phyloP scores from a whole-genome alignment of 1,140 invertebrate genomes.

The Mya arenaria region DNA sequence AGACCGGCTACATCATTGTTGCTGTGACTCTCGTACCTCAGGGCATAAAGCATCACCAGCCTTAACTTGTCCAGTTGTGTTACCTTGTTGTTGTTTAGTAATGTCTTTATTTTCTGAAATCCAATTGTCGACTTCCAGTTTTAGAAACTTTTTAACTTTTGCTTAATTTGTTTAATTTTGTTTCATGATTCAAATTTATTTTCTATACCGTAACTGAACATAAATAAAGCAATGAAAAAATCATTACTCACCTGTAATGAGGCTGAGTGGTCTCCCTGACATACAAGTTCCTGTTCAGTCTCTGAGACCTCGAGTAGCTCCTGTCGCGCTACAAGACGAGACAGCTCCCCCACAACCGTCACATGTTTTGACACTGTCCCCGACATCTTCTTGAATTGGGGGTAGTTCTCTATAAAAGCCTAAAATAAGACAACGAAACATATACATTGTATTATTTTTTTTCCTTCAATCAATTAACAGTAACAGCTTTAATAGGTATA shows the following conservation, averaged over 20 bases:
- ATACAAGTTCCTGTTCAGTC: constrained; percentile 97
- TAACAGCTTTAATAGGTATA: too few relatives aligned
- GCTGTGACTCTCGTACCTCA: constrained; percentile 94
- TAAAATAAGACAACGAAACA: too few relatives aligned
- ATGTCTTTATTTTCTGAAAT: constrained; percentile 88
- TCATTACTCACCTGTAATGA: constrained; percentile 87
- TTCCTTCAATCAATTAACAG: too few relatives aligned
- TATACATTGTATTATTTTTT: too few relatives aligned
- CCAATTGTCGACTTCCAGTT: too few relatives aligned
- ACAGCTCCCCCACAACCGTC: constrained; percentile 96
- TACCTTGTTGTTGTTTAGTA: constrained; percentile 88
- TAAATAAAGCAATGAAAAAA: background rate
- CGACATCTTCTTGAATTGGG: constrained; percentile 99
- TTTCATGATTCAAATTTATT: background rate
- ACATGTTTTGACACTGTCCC: constrained; percentile 99
- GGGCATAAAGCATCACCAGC: constrained; percentile 95
- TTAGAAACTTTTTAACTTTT: too few relatives aligned
- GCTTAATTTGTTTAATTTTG: too few relatives aligned
- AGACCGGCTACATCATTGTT: constrained; percentile 89
- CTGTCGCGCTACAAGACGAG: constrained; percentile 89
- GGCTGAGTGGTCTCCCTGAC: constrained; percentile 94
- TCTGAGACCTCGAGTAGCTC: constrained; percentile 96
- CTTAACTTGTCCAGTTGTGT: constrained; percentile 91
- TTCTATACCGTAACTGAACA: background rate
- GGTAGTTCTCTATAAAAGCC: constrained; percentile 98